These are phyloP conservation scores for Peromyscus melanophrys DNA, from an alignment of 2,797 vertebrate genomes.

Conservation along the genomic window DNA sequence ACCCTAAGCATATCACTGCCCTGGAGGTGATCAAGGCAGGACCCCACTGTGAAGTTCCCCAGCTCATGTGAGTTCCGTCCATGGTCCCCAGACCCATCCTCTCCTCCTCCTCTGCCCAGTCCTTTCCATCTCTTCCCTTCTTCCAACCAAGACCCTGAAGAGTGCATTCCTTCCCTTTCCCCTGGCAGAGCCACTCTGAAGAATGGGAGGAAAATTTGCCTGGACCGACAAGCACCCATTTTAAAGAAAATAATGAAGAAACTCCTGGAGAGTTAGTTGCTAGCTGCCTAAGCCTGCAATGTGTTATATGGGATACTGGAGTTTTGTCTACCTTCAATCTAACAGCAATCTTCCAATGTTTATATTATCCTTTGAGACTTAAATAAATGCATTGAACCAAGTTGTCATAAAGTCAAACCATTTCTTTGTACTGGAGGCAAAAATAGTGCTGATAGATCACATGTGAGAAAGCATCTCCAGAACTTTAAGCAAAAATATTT, in stretches of 20 bases:
- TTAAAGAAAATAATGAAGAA: conserved; percentile 67
- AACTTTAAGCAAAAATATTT: conserved; percentile 40
- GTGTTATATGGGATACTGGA: background rate
- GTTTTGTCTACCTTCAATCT: background rate
- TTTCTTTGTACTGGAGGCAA: conserved; percentile 1
- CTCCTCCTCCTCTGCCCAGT: too few species aligned
- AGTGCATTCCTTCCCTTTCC: background rate
- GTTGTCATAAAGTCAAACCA: background rate
- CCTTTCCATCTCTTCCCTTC: background rate
- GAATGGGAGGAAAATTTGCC: conserved; percentile 72
- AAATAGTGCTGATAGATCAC: background rate
- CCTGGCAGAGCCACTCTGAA: conserved; percentile 69
- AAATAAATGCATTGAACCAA: conserved; percentile 53
- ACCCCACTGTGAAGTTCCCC: conserved; percentile 77
- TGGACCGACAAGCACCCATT: background rate
- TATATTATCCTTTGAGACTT: conserved; percentile 16
- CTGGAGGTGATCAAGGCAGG: conserved; percentile 76
- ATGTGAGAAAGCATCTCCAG: background rate
- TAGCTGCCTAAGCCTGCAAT: background rate
- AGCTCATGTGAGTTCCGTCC: conserved; percentile 82
- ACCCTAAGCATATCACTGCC: conserved; percentile 58
- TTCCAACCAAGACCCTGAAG: background rate
- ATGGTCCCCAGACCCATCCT: accelerated
- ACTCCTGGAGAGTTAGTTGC: background rate
- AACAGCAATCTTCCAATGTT: background rate